A percentile compares a stretch with the other conserved stretches of the same genome.
Conservation (phyloP, 1,140 invertebrate genomes). For the Rhyacophila brunnea region DNA sequence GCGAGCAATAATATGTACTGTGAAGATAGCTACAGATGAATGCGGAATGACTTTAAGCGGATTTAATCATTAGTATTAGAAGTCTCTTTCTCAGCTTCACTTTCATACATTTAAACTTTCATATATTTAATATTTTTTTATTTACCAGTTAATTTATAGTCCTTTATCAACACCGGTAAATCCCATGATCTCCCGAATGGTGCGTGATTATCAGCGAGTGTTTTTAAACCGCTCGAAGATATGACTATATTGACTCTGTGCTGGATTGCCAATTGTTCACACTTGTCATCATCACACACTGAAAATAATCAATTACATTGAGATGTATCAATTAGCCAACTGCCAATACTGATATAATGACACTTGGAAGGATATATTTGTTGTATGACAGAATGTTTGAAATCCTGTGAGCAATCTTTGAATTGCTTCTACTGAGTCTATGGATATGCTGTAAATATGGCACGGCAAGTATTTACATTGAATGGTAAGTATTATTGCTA, state of each 20-base stretch:
- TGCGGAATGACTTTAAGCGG: no score
- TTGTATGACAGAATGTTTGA: no score
- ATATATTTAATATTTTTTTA: slow-evolving; percentile 27
- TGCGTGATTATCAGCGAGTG: slow-evolving; percentile 42
- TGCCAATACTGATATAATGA: not conserved
- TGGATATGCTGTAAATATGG: no score
- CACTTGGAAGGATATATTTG: not conserved
- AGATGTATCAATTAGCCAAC: not conserved
- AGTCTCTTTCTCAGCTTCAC: no score
- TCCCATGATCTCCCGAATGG: slow-evolving; percentile 43
- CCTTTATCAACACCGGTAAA: slow-evolving; percentile 47
- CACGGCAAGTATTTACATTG: no score
- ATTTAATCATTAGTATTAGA: no score
- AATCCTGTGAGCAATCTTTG: no score
- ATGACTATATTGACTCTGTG: slow-evolving; percentile 49
- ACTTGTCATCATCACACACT: slow-evolving; percentile 47
- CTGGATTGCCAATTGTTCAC: slow-evolving; percentile 40
- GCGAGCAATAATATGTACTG: no score
- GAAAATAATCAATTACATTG: slow-evolving; percentile 27
- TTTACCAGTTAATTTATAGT: slow-evolving; percentile 29
- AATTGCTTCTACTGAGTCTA: no score
- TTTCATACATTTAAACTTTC: no score
- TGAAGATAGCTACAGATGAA: no score
- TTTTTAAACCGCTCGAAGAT: slow-evolving; percentile 49
- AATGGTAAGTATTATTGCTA: no score